Conservation (phyloP, 2,113 vertebrate genomes). For the Oreocharis arfaki region DNA sequence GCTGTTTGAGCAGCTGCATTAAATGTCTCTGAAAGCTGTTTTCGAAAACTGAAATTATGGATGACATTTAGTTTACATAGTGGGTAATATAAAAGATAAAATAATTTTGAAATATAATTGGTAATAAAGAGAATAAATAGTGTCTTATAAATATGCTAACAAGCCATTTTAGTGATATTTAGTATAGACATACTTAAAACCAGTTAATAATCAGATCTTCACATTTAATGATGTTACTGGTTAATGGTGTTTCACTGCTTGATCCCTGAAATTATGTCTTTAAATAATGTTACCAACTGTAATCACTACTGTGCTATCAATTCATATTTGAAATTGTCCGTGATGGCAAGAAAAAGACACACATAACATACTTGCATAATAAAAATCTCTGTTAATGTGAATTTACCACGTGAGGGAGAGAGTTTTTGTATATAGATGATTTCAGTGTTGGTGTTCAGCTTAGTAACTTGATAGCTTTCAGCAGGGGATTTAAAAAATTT, state of each 20-base stretch:
- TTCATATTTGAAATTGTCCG: background rate
- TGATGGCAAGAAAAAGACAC: background rate
- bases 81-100: constrained; percentile 37
- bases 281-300: background rate
- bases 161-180: constrained; percentile 37
- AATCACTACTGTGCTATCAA: background rate
- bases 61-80: constrained; percentile 59
- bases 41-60: constrained; percentile 28
- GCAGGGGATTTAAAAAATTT: background rate
- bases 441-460: background rate
- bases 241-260: constrained; percentile 16
- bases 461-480: background rate
- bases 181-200: constrained; percentile 26
- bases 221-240: background rate
- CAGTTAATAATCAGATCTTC: constrained; percentile 50
- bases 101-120: constrained; percentile 43
- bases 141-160: constrained; percentile 53
- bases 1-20: background rate
- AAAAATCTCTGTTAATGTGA: background rate
- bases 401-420: background rate
- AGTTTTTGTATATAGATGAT: background rate
- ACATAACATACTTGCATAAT: background rate
- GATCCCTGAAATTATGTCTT: constrained; percentile 15
- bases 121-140: constrained; percentile 57
- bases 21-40: constrained; percentile 31